Evolutionary conservation across 2,113 vertebrate genomes (phyloP).

Genomic region (Dipodomys stephensi): DNA sequence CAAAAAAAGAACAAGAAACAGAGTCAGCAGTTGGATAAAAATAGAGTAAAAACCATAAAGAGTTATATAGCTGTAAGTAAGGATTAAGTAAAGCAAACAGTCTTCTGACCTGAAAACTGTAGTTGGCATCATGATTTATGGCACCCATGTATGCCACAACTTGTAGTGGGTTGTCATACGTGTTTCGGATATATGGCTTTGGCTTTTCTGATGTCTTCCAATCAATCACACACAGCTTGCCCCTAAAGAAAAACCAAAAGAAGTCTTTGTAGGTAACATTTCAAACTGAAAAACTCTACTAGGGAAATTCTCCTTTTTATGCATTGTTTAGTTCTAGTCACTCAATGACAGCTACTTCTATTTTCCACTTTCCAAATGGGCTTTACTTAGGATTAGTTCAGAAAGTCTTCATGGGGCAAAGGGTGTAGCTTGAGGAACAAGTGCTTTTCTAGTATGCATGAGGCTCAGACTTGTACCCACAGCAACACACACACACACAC

Average conservation of each 20-base stretch:
- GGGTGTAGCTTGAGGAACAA: background rate
- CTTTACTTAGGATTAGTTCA: background rate
- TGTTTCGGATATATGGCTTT: slow-evolving; percentile 93
- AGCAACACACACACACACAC: background rate
- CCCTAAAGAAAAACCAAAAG: slow-evolving; percentile 85
- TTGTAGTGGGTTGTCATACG: slow-evolving; percentile 96
- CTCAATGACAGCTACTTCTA: background rate
- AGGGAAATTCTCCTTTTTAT: background rate
- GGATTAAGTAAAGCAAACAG: background rate
- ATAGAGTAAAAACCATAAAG: background rate
- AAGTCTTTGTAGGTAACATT: slow-evolving; percentile 11
- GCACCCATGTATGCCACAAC: slow-evolving; percentile 96
- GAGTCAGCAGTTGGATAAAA: background rate
- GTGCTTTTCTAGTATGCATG: background rate
- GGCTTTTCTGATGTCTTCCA: slow-evolving; percentile 98
- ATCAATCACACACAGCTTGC: slow-evolving; percentile 94
- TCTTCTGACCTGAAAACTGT: slow-evolving; percentile 93
- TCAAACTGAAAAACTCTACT: slow-evolving; percentile 8
- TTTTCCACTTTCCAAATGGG: background rate
- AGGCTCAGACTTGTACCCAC: background rate
- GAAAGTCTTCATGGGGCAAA: background rate
- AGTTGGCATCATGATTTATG: slow-evolving; percentile 94
- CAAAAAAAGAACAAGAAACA: background rate
- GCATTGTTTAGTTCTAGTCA: background rate
- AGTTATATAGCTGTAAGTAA: background rate